phyloP scores from a whole-genome alignment of 1,140 invertebrate species.

The Diachasmimorpha longicaudata region DNA sequence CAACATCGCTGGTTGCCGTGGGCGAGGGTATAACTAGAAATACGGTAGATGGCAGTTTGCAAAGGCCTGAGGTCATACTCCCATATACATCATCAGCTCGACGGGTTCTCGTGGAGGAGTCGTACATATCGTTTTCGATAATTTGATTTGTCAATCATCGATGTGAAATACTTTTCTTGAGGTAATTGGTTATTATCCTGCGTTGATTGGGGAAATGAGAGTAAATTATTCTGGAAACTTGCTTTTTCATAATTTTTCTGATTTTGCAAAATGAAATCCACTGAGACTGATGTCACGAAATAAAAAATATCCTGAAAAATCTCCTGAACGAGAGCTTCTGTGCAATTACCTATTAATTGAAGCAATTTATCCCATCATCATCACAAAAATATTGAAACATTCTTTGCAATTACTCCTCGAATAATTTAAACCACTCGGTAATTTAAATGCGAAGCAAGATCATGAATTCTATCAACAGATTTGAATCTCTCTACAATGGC shows the following conservation, averaged over 20 bases:
- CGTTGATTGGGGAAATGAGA: too few species aligned
- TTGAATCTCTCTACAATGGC: not conserved
- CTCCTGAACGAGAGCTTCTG: too few species aligned
- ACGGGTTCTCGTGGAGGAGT: not conserved
- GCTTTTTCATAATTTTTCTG: too few species aligned
- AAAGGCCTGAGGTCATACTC: slow-evolving; percentile 14
- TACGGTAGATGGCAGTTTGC: slow-evolving; percentile 19
- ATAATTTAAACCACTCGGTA: too few species aligned
- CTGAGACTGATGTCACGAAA: too few species aligned
- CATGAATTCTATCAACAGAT: not conserved
- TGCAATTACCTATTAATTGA: too few species aligned
- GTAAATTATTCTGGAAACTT: too few species aligned
- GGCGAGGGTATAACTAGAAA: slow-evolving; percentile 13
- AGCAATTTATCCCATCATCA: too few species aligned
- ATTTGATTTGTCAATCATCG: not conserved
- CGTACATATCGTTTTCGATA: not conserved
- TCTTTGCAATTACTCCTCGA: too few species aligned
- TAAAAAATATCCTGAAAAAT: too few species aligned
- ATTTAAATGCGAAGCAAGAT: not conserved
- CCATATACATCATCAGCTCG: not conserved
- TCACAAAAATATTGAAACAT: too few species aligned
- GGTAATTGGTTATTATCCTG: not conserved
- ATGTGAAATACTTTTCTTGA: not conserved
- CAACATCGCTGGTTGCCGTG: slow-evolving; percentile 32
- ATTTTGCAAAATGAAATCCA: too few species aligned